Base-by-base conservation (phyloP, 2,888 invertebrate genomes). In the Ommatoiulus sabulosus region DNA sequence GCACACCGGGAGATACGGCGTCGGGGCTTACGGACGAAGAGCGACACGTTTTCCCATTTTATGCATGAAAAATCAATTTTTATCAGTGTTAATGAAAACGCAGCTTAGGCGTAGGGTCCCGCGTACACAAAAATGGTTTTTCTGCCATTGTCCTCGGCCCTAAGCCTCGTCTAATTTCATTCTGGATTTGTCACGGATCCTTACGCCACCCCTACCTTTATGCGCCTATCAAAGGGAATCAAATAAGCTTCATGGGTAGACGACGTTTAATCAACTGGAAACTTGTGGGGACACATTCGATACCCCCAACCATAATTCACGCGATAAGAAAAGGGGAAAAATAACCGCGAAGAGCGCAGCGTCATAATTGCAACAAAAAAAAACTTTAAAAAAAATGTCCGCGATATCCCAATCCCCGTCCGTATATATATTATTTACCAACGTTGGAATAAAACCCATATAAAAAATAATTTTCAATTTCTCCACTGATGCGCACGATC, bases 51-150 rank as follows among this genome's bases (percentile, higher is more conserved):
- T 72, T 72, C 72, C 72, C 72, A 17, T 72, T 72, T 72, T 72
- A 72, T 72, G 72, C 72, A 72, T 72, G 72, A 72, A 72, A 72
- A 72, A 72, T 72, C 72, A 72, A 72, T 72, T 72, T 72, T 72
- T 72, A 72, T 72, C 72, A 72, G 72, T 72, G 72, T 72, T 72
- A 72, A 72, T 72, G 72, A 72, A 72, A 72, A 72, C 72, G 72
- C 72, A 72, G 72, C 72, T 72, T 72, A 72, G 20, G 72, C 72
- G 72, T 72, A 24, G 72, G 72, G 72, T 24, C 17, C 72, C 72
- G n/a, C 5, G 72, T 72, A 72, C 72, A 72, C 72, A 72, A 8
- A 3, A 72, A 72, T 72, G 24, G n/a, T 72, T 72, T 72, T 72
- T 72, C 72, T 24, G 24, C 72, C 24, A 72, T 72, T 72, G 72